Conservation (phyloP, 2,888 invertebrate genomes). For the Lepidochrysops patricia region DNA sequence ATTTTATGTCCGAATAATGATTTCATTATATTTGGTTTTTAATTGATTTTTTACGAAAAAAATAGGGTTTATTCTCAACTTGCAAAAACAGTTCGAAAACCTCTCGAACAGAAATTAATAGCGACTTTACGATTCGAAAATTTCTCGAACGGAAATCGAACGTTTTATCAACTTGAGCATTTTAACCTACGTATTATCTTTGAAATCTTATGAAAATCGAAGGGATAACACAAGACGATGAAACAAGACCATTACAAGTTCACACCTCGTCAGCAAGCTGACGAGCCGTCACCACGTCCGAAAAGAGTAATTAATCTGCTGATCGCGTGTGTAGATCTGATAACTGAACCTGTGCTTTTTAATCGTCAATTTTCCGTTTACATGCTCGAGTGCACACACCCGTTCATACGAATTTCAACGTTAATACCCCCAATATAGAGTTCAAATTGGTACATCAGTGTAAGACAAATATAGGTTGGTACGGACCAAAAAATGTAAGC, state of each 20-base stretch:
- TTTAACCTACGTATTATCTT: no score
- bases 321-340: conserved; percentile 54
- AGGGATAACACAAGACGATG: background rate
- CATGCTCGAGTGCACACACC: conserved; percentile 29
- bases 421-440: conserved; percentile 9
- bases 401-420: conserved; percentile 14
- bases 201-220: background rate
- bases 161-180: no score
- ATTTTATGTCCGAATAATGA: background rate
- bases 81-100: background rate
- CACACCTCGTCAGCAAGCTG: conserved; percentile 22
- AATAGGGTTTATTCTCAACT: background rate
- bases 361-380: conserved; percentile 36
- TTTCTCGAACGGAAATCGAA: no score
- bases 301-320: conserved; percentile 60
- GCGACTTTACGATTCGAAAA: background rate
- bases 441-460: conserved; percentile 13
- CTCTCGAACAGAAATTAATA: background rate
- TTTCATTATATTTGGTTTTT: background rate
- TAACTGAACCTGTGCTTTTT: conserved; percentile 38
- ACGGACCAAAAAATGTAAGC: conserved; percentile 28
- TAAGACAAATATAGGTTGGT: conserved; percentile 20
- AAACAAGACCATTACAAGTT: conserved; percentile 16
- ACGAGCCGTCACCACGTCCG: conserved; percentile 24
- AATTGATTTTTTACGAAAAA: background rate